phyloP scores from a whole-genome alignment of 2,113 vertebrate genomes.

The Psilopsiagon aymara region DNA sequence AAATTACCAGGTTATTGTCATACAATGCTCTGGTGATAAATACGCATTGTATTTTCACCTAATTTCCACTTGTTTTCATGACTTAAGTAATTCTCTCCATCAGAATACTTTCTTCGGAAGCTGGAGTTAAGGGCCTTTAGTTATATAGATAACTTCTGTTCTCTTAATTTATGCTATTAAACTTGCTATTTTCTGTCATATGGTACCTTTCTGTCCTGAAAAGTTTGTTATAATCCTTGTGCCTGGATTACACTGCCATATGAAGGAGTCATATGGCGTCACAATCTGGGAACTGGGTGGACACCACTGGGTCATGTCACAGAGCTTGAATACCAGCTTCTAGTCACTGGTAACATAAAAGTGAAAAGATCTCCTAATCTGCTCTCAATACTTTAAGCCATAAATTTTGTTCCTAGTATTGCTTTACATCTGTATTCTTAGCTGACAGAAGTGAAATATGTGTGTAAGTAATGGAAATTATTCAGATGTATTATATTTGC shows the following conservation, averaged over 20 bases:
- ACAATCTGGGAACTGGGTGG: not conserved
- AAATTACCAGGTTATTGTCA: not conserved
- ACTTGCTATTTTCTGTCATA: not conserved
- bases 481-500: constrained; percentile 62
- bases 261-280: not conserved
- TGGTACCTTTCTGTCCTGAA: not conserved
- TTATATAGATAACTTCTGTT: not conserved
- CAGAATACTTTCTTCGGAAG: not conserved
- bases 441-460: constrained; percentile 39
- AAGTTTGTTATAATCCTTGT: not conserved
- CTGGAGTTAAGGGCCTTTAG: not conserved
- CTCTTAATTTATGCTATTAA: not conserved
- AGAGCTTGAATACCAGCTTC: not conserved
- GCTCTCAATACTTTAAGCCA: not conserved
- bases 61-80: not conserved
- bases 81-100: not conserved
- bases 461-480: constrained; percentile 35
- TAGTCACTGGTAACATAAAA: not conserved
- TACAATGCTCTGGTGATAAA: not conserved
- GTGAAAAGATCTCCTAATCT: not conserved
- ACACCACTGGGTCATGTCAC: not conserved
- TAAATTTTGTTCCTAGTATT: not conserved
- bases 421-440: not conserved
- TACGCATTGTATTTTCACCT: not conserved
- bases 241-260: not conserved